Evolutionary conservation across 2,113 vertebrate species (phyloP).

Genomic region (Phalacrocorax carbo): DNA sequence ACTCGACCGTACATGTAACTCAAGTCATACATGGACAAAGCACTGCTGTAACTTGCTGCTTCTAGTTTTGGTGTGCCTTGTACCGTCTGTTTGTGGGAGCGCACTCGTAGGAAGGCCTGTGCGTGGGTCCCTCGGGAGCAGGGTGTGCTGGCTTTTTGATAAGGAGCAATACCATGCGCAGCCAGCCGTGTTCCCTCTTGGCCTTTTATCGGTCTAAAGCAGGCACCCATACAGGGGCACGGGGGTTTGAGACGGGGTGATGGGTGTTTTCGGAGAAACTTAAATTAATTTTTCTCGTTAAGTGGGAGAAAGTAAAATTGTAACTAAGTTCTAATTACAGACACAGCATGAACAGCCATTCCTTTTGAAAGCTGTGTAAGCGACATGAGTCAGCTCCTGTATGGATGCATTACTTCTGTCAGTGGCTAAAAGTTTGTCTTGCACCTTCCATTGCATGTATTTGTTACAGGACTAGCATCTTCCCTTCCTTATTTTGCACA

Average conservation of each 20-base stretch:
- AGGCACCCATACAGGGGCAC: background rate
- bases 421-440: background rate
- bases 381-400: background rate
- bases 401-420: background rate
- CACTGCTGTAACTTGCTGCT: background rate
- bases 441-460: fast-evolving
- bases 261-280: background rate
- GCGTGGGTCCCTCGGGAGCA: background rate
- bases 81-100: background rate
- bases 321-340: background rate
- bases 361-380: background rate
- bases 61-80: background rate
- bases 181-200: background rate
- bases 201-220: background rate
- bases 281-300: background rate
- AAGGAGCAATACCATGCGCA: too few relatives aligned
- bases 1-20: background rate
- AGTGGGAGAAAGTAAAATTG: background rate
- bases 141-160: too few relatives aligned
- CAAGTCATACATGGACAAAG: background rate
- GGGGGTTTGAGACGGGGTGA: background rate
- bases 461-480: background rate
- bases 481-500: background rate
- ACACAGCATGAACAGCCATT: background rate
- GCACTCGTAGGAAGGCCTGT: background rate